A percentile compares a stretch with the other conserved stretches of the same genome.
phyloP scores from a whole-genome alignment of 35 echinoderm and acorn worm species.

The Lytechinus pictus region DNA sequence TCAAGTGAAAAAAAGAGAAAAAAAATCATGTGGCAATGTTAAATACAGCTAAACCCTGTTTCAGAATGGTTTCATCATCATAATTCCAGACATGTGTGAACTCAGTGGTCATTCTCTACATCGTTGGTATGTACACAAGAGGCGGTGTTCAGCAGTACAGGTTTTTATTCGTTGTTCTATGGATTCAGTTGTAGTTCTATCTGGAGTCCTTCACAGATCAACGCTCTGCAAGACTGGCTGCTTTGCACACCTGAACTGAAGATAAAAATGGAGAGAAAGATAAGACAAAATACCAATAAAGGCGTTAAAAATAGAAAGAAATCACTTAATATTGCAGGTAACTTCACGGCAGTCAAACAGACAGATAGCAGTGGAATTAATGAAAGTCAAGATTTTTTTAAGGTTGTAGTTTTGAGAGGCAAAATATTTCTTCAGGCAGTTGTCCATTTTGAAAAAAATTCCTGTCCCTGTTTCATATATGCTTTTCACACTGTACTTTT shows the following conservation, averaged over 20 bases:
- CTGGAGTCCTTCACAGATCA: neutral
- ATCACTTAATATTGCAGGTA: too few relatives aligned
- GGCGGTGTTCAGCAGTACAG: neutral
- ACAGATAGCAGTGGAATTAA: too few relatives aligned
- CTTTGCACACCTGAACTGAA: neutral
- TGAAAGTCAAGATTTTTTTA: too few relatives aligned
- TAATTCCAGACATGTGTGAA: neutral
- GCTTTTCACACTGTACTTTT: too few relatives aligned
- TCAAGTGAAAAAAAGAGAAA: neutral
- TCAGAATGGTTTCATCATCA: neutral
- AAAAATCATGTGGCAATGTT: neutral
- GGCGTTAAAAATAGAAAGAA: neutral
- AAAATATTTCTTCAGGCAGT: too few relatives aligned
- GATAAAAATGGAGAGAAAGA: neutral
- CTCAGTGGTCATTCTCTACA: neutral
- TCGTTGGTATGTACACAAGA: neutral
- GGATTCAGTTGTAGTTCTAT: neutral
- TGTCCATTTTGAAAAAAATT: too few relatives aligned
- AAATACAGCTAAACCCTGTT: constrained; percentile 11
- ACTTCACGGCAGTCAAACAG: too few relatives aligned
- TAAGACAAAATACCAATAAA: neutral
- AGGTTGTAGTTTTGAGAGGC: too few relatives aligned
- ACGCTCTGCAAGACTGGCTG: neutral
- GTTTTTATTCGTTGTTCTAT: neutral
- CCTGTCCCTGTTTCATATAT: too few relatives aligned